Percentiles rank a stretch among this genome's conserved stretches.
phyloP scores from a whole-genome alignment of 2,113 vertebrate species.

The Entosphenus tridentatus region DNA sequence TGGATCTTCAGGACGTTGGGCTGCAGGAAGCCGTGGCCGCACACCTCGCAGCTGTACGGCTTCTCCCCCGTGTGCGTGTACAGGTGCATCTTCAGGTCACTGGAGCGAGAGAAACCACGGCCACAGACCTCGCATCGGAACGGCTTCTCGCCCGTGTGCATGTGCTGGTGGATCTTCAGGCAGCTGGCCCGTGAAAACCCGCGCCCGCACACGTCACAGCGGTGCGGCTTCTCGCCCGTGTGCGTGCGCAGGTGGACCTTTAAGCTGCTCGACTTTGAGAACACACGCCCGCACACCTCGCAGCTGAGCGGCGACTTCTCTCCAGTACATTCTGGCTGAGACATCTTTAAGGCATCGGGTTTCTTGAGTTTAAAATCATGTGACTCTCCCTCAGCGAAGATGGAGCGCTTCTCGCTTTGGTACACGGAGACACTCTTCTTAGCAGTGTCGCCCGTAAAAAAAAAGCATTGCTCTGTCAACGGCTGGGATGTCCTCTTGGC shows the following conservation, averaged over 20 bases:
- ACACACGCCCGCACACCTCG: neutral
- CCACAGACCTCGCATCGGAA: constrained; percentile 5
- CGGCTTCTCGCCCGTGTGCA: constrained; percentile 5
- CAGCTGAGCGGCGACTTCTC: neutral
- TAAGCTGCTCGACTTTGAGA: neutral
- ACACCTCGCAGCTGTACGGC: neutral
- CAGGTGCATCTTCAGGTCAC: constrained; percentile 1
- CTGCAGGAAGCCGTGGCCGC: neutral
- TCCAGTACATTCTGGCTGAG: too few species aligned
- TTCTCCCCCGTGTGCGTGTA: neutral
- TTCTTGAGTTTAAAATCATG: too few species aligned
- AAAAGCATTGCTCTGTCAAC: too few species aligned
- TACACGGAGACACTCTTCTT: too few species aligned
- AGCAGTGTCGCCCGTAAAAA: too few species aligned
- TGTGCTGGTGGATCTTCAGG: constrained; percentile 6
- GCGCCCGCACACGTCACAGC: neutral
- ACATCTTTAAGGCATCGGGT: too few species aligned
- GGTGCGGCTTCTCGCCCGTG: neutral
- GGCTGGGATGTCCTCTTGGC: too few species aligned
- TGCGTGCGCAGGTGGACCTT: constrained; percentile 6
- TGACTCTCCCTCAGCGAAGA: too few species aligned
- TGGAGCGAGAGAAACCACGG: neutral
- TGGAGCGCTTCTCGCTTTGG: too few species aligned
- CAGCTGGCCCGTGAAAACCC: neutral
- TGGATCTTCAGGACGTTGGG: neutral